Conservation (phyloP, 2,888 invertebrate genomes). For the Anoplius nigerrimus region DNA sequence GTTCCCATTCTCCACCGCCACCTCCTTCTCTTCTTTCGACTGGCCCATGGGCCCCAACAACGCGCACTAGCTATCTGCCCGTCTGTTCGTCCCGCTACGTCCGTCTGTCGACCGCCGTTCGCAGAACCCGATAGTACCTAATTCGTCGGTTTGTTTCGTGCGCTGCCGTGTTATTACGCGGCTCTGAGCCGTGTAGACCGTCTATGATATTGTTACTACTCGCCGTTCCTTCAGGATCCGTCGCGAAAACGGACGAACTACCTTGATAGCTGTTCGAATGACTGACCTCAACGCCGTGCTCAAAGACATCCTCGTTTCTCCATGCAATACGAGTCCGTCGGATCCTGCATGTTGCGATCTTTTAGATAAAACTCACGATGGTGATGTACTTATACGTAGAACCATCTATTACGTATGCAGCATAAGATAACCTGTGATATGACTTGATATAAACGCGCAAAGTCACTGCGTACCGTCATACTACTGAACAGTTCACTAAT, state of each 20-base stretch:
- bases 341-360: no score
- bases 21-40: constrained; percentile 46
- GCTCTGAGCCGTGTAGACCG: constrained; percentile 44
- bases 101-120: constrained; percentile 67
- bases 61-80: constrained; percentile 58
- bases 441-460: no score
- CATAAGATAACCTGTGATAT: no score
- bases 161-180: constrained; percentile 68
- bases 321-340: no score
- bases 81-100: constrained; percentile 47
- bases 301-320: no score
- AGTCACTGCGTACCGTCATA: no score
- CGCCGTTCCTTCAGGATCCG: constrained; percentile 36
- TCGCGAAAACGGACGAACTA: constrained; percentile 24
- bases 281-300: no score
- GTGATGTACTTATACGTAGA: no score
- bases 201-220: constrained; percentile 22
- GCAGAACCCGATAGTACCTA: constrained; percentile 68
- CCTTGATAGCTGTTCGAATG: no score
- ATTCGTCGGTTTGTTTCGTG: constrained; percentile 70
- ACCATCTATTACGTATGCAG: no score
- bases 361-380: no score
- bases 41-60: constrained; percentile 43
- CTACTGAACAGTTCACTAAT: no score
- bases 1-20: constrained; percentile 24